Conservation (phyloP, 37 sponge, comb jelly and placozoan species). For the Aplysina aerophoba region DNA sequence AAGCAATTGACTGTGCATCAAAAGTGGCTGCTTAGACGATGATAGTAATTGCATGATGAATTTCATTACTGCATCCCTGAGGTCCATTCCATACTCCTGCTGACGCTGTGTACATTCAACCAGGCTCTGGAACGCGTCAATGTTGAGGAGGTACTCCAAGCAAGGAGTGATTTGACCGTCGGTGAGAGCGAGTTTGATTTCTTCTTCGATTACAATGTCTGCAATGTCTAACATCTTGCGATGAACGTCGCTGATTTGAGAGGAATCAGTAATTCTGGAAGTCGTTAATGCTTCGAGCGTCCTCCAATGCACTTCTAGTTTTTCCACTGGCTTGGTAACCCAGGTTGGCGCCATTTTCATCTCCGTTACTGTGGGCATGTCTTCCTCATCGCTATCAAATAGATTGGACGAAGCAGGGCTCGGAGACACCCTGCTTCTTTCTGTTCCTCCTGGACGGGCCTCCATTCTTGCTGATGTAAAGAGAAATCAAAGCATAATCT, state of each 20-base stretch:
- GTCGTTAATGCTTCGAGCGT: conserved; percentile 45
- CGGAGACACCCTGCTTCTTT: background rate
- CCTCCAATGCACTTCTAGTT: conserved; percentile 51
- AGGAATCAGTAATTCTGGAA: conserved; percentile 48
- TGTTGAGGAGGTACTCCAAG: conserved; percentile 52
- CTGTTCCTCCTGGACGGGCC: background rate
- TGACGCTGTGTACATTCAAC: conserved; percentile 51
- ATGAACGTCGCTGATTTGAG: conserved; percentile 60
- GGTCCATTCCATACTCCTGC: conserved; percentile 42
- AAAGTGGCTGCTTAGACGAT: conserved; percentile 47
- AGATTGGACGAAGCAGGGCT: conserved; percentile 44
- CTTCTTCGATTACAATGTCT: background rate
- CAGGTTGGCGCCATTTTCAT: background rate
- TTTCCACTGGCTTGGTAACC: background rate
- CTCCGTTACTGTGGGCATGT: conserved; percentile 25
- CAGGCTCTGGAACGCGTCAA: conserved; percentile 59
- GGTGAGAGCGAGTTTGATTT: background rate
- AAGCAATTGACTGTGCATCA: conserved; percentile 80
- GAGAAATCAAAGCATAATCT: no score
- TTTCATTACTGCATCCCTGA: conserved; percentile 48
- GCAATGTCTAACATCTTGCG: conserved; percentile 45
- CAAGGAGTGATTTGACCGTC: conserved; percentile 32
- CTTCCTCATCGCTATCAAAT: conserved; percentile 63
- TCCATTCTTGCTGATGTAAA: no score
- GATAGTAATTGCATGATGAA: conserved; percentile 64